Evolutionary conservation across 2,797 vertebrate species (phyloP), one percentile per base, ranked within the genome.

Genomic region (Mionectes olivaceus): DNA sequence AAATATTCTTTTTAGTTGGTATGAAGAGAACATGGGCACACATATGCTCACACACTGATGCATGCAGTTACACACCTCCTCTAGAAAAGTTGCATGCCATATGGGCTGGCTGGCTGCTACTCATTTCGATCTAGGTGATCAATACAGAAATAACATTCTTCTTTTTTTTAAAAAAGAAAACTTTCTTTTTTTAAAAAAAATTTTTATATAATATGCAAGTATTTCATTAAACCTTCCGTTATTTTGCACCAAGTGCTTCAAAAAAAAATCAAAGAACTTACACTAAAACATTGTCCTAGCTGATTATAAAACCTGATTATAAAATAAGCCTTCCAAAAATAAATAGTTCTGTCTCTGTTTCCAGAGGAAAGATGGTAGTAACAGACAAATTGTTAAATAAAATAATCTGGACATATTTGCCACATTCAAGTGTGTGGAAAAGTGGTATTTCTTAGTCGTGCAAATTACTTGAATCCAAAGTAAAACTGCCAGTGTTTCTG

Each of bases 281-380:
- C 11, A 60, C 22, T 74, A 30, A 84, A 84, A 50, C 59, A 57
- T 44, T 44, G 55, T 67, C 73, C 60, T 81, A 65, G 37, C 8
- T 73, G 32, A 74, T 86, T 67, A 18, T 25, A 65, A 82, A 80
- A 81, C 5, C 10, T 61, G 32, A 75, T 81, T 83, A 85, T 50
- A 84, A 83, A 91, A 90, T 77, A 81, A 89, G n/a, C 30, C 39
- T 83, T 53, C 46, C 33, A 92, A 90, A 96, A 93, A 77, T 19
- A 90, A 94, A 83, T 52, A 52, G 19, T 74, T 94, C 60, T 76
- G 68, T 65, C 71, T 69, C 64, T 67, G 35, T 46, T 84, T 76
- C 59, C 68, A 82, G 57, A 88, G 83, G 71, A 74, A 85, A 67
- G 43, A 55, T 39, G 12, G 22, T 37, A 53, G 73, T 55, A 89